phyloP scores from a whole-genome alignment of 2,113 vertebrate species.

The Gasterosteus nipponicus region DNA sequence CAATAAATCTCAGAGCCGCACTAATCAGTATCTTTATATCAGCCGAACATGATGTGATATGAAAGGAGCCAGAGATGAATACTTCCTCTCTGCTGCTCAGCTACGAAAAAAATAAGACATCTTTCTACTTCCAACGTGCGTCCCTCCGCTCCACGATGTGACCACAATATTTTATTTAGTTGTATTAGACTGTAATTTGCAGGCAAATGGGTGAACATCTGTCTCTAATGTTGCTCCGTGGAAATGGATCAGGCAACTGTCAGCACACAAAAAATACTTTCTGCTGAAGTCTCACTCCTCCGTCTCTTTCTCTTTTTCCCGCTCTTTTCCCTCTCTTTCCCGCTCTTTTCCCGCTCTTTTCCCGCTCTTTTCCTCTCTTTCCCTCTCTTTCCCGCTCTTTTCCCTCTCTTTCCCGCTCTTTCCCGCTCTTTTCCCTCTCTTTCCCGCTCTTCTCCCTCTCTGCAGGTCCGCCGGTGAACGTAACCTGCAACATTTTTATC shows the following conservation, averaged over 20 bases:
- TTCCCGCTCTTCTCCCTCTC: conserved; percentile 19
- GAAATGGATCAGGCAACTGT: background rate
- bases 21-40: background rate
- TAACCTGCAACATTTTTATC: conserved; percentile 99
- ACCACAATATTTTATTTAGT: no score
- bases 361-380: conserved; percentile 8
- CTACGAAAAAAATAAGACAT: no score
- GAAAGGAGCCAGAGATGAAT: background rate
- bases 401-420: conserved; percentile 2
- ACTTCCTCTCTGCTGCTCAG: background rate
- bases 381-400: no score
- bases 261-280: background rate
- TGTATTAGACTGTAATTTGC: no score
- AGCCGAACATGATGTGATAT: background rate
- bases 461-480: conserved; percentile 95
- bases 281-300: conserved; percentile 8
- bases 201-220: no score
- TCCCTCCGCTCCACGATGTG: background rate
- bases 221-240: background rate
- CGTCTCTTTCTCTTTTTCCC: conserved; percentile 7
- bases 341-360: background rate
- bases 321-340: background rate
- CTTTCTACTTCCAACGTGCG: background rate
- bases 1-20: background rate
- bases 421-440: conserved; percentile 6